phyloP scores from a whole-genome alignment of 2,797 vertebrate species.

The Picus viridis region DNA sequence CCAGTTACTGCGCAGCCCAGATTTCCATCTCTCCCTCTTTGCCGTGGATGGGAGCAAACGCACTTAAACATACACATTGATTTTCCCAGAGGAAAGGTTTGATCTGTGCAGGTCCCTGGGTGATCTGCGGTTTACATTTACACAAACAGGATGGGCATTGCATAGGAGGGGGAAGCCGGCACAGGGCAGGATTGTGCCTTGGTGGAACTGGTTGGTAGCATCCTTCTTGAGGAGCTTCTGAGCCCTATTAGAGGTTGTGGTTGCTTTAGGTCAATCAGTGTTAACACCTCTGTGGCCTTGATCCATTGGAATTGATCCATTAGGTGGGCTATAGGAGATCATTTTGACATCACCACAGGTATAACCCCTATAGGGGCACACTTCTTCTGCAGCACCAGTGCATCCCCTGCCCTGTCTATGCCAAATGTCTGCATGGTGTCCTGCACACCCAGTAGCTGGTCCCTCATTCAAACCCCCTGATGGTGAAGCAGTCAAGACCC shows the following conservation, averaged over 20 bases:
- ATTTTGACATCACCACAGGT: neutral
- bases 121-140: neutral
- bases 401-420: rapidly evolving
- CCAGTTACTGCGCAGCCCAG: neutral
- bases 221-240: neutral
- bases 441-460: neutral
- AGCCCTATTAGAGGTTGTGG: neutral
- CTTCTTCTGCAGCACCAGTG: rapidly evolving
- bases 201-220: neutral
- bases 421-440: rapidly evolving
- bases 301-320: neutral
- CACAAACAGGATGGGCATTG: rapidly evolving
- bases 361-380: neutral
- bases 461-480: rapidly evolving
- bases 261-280: rapidly evolving
- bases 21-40: neutral
- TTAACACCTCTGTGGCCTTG: neutral
- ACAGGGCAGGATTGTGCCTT: rapidly evolving
- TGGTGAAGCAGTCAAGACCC: rapidly evolving
- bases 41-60: neutral
- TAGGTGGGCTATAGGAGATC: no score
- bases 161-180: neutral
- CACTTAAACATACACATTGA: neutral
- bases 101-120: neutral
- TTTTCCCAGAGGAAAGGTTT: neutral